Evolutionary conservation across 2,113 vertebrate genomes (phyloP).

Genomic region (Strix uralensis): DNA sequence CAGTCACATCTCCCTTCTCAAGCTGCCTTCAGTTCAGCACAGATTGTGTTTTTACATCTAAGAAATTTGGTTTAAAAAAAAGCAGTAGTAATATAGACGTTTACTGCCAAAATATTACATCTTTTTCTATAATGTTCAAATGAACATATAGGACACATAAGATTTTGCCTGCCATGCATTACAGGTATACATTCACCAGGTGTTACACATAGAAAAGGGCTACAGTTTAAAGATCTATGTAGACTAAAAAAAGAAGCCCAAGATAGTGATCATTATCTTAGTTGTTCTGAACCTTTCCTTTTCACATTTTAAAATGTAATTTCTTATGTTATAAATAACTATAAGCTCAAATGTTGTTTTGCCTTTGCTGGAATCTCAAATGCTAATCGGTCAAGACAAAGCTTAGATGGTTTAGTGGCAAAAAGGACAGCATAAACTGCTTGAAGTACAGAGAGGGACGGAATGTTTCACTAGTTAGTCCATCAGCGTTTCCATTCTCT

Average conservation of each 20-base stretch:
- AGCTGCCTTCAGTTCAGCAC: conserved; percentile 1
- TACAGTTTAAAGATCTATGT: neutral
- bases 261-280: accelerated
- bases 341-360: neutral
- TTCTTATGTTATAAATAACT: neutral
- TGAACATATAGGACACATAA: neutral
- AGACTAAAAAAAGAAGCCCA: neutral
- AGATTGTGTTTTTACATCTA: conserved; percentile 9
- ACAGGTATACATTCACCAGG: neutral
- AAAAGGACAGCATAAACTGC: neutral
- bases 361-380: neutral
- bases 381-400: neutral
- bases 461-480: neutral
- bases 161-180: neutral
- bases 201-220: neutral
- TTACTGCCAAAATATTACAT: neutral
- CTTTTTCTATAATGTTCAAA: neutral
- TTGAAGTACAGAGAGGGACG: neutral
- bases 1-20: neutral
- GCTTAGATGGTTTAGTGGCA: neutral
- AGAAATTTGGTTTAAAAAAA: neutral
- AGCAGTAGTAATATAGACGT: neutral
- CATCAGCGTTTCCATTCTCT: neutral
- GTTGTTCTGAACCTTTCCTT: neutral
- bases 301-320: neutral